Conservation (phyloP, 2,113 vertebrate genomes). For the Tragelaphus buxtoni region DNA sequence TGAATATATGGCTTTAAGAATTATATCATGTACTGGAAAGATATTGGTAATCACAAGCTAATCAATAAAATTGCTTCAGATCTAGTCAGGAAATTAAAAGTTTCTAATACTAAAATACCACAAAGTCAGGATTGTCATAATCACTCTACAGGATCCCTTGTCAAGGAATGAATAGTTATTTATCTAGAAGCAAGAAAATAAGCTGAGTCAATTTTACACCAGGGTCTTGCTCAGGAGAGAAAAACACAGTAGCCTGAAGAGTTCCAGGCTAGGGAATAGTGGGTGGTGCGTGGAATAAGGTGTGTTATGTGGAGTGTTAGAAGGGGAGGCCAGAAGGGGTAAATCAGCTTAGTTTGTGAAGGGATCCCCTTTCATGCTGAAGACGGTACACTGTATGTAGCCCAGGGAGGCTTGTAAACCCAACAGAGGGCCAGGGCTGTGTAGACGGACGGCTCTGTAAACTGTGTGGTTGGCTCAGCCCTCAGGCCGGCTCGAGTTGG, state of each 20-base stretch:
- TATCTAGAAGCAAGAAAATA: neutral
- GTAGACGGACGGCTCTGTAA: neutral
- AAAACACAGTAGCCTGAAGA: neutral
- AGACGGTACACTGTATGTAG: accelerated
- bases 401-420: neutral
- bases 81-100: slow-evolving; percentile 12
- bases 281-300: neutral
- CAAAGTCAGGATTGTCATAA: neutral
- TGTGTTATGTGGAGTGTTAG: neutral
- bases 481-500: neutral
- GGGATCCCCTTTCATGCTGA: neutral
- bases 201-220: neutral
- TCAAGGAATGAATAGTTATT: neutral
- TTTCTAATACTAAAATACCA: neutral
- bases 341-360: neutral
- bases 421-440: neutral
- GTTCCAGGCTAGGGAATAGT: neutral
- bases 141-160: neutral
- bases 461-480: neutral
- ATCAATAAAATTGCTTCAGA: slow-evolving; percentile 27
- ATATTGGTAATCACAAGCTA: neutral
- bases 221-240: neutral
- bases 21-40: neutral
- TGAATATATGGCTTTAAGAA: slow-evolving; percentile 23
- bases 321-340: neutral